Conservation (phyloP, 2,888 invertebrate species). For the Drosophila siamana region DNA sequence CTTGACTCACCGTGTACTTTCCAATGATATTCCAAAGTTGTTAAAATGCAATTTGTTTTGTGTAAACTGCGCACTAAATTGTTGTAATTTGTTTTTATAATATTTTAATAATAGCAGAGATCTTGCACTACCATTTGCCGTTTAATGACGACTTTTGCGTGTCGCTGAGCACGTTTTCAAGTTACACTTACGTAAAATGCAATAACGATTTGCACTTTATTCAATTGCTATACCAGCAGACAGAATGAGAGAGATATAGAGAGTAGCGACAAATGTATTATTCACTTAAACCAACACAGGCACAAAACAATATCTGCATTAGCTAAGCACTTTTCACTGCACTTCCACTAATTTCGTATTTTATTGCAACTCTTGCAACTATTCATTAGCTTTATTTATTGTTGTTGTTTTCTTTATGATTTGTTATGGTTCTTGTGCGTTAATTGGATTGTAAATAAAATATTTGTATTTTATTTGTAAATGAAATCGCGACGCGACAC, state of each 20-base stretch:
- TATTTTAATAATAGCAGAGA: background rate
- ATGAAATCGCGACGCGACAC: constrained; percentile 20
- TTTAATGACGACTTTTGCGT: constrained; percentile 11
- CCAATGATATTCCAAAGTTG: constrained; percentile 34
- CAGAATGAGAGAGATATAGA: constrained; percentile 2
- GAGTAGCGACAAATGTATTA: constrained; percentile 11
- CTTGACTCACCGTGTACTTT: constrained; percentile 53
- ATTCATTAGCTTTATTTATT: background rate
- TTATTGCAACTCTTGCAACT: background rate
- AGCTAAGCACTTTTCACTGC: constrained; percentile 3
- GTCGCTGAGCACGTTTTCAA: constrained; percentile 24
- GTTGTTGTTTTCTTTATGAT: constrained; percentile 3
- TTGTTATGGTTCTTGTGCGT: background rate
- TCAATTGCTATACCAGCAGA: constrained; percentile 30
- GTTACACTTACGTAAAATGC: constrained; percentile 64
- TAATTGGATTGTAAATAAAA: constrained; percentile 8
- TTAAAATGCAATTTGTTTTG: background rate
- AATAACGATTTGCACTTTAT: constrained; percentile 56
- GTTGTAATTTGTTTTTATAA: background rate
- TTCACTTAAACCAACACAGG: constrained; percentile 30
- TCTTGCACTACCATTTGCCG: constrained; percentile 3
- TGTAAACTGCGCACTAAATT: constrained; percentile 2
- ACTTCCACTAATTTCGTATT: background rate
- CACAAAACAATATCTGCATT: background rate
- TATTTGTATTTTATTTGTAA: constrained; percentile 8